Evolutionary conservation across 1,140 invertebrate species (phyloP).

Genomic region (Tyrophagus putrescentiae): DNA sequence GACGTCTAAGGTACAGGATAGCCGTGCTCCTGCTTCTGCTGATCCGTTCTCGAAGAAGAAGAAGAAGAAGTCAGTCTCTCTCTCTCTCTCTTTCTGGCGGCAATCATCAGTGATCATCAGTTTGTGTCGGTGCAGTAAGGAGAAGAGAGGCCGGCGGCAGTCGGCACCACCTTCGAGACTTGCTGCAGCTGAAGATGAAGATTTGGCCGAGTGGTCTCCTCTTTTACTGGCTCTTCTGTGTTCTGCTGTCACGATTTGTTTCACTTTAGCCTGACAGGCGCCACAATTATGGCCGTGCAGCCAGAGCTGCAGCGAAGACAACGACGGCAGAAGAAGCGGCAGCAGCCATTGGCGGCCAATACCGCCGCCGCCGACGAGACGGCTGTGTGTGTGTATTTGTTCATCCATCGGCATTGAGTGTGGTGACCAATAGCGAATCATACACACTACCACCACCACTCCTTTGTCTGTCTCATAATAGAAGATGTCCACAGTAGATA

Average conservation of each 20-base stretch:
- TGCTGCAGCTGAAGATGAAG: not conserved
- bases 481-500: conserved; percentile 7
- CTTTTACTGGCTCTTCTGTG: not conserved
- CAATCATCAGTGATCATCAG: conserved; percentile 6
- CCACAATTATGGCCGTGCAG: conserved; percentile 11
- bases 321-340: not conserved
- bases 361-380: not conserved
- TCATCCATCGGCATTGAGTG: not conserved
- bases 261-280: conserved; percentile 14
- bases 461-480: not conserved
- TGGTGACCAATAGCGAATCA: not conserved
- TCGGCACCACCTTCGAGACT: not conserved
- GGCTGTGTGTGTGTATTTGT: too few relatives aligned
- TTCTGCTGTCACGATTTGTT: conserved; percentile 10
- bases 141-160: not conserved
- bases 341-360: not conserved
- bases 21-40: too few relatives aligned
- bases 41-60: too few relatives aligned
- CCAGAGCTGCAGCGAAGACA: not conserved
- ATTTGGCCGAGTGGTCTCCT: too few relatives aligned
- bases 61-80: too few relatives aligned
- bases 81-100: not conserved
- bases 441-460: not conserved
- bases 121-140: not conserved
- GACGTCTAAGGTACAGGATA: too few relatives aligned